phyloP scores from a whole-genome alignment of 2,888 invertebrate species.

The Acanthosepion esculentum region DNA sequence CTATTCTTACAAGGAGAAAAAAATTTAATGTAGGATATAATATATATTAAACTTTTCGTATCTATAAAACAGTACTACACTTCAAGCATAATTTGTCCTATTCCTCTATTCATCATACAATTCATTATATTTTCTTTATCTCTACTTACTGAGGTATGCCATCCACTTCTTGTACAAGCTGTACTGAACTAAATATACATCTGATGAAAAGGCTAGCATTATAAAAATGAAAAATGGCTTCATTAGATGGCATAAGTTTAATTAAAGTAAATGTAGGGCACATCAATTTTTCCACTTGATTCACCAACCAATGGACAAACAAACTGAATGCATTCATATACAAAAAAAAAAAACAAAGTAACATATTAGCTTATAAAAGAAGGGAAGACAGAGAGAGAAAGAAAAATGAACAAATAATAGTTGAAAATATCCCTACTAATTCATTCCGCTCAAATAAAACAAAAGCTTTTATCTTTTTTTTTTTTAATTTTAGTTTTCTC shows the following conservation, averaged over 20 bases:
- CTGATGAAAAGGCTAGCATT: neutral
- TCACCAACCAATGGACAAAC: neutral
- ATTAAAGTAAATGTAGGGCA: neutral
- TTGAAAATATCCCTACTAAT: neutral
- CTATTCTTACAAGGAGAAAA: no score
- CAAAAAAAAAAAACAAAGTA: neutral
- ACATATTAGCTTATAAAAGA: neutral
- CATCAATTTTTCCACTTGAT: neutral
- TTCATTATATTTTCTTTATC: no score
- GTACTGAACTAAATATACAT: no score
- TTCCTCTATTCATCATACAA: neutral
- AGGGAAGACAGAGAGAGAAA: neutral
- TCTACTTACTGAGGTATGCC: no score
- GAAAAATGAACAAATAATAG: neutral
- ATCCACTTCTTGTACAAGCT: no score
- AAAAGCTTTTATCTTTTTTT: no score
- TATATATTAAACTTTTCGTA: no score
- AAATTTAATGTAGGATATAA: no score
- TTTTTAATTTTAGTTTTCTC: no score
- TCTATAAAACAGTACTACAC: no score
- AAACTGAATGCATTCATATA: neutral
- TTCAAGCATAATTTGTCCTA: no score
- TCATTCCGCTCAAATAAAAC: no score
- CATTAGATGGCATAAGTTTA: neutral
- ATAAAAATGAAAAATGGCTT: neutral